These are phyloP conservation scores for Bufo bufo DNA, from an alignment of 2,113 vertebrate genomes.

Conservation along the genomic window DNA sequence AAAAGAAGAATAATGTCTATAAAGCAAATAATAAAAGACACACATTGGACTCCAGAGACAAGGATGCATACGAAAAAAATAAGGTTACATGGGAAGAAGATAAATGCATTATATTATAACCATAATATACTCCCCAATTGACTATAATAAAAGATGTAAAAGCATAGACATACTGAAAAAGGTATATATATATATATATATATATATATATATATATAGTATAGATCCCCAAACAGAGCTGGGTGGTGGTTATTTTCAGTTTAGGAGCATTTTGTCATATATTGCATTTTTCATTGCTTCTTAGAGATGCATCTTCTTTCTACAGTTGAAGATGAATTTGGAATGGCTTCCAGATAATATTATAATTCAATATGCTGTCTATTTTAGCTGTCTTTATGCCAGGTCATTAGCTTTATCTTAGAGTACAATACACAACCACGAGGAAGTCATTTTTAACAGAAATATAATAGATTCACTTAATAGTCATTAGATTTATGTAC, in stretches of 20 bases:
- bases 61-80: constrained; percentile 53
- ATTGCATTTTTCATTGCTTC: constrained; percentile 49
- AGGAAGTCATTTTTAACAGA: not conserved
- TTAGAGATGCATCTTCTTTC: constrained; percentile 41
- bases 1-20: constrained; percentile 48
- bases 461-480: constrained; percentile 14
- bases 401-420: constrained; percentile 41
- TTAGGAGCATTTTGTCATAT: constrained; percentile 55
- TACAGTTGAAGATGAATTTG: constrained; percentile 51
- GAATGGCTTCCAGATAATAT: constrained; percentile 31
- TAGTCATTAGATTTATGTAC: not conserved
- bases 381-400: constrained; percentile 44
- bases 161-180: constrained; percentile 34
- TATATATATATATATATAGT: constrained; percentile 47
- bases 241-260: constrained; percentile 53
- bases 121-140: constrained; percentile 58
- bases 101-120: constrained; percentile 57
- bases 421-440: not conserved
- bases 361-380: constrained; percentile 39
- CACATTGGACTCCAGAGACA: constrained; percentile 50
- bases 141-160: constrained; percentile 58
- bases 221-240: constrained; percentile 49
- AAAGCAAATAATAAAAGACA: constrained; percentile 58
- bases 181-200: constrained; percentile 55
- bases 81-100: constrained; percentile 50